Evolutionary conservation across 2,888 invertebrate species (phyloP).

Genomic region (Lepetodrilus schrolli): DNA sequence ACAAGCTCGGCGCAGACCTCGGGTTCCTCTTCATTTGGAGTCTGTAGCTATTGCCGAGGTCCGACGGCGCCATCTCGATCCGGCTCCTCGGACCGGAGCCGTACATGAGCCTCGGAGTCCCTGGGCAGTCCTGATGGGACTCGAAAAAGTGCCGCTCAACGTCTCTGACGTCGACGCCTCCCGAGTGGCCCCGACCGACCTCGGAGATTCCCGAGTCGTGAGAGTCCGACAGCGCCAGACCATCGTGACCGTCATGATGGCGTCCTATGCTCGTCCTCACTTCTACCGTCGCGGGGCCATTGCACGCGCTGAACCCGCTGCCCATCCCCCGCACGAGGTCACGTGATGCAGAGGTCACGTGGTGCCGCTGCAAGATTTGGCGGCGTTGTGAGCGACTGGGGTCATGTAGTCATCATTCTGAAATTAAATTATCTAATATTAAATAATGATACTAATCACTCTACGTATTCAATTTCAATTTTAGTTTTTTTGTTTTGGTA

Average conservation of each 20-base stretch:
- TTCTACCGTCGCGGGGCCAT: constrained; percentile 4
- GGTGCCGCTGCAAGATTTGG: no score
- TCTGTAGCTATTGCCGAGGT: neutral
- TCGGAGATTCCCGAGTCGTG: constrained; percentile 16
- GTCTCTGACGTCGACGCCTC: neutral
- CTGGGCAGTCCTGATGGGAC: neutral
- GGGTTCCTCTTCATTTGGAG: neutral
- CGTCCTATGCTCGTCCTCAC: neutral
- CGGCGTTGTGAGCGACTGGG: no score
- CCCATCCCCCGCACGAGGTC: no score
- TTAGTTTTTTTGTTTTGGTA: no score
- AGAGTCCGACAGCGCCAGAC: neutral
- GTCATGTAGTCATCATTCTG: no score
- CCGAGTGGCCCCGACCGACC: neutral
- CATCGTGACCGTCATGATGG: neutral
- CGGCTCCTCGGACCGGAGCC: neutral
- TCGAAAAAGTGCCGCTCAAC: constrained; percentile 22
- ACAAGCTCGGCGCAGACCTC: neutral
- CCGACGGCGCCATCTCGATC: neutral
- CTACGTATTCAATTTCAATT: no score
- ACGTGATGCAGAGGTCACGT: no score
- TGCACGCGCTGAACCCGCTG: constrained; percentile 27
- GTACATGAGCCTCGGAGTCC: neutral
- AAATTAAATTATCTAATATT: no score
- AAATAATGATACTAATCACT: no score